These are phyloP conservation scores for Microcebus ravelobensis DNA, from an alignment of 2,113 vertebrate genomes.

Conservation along the genomic window DNA sequence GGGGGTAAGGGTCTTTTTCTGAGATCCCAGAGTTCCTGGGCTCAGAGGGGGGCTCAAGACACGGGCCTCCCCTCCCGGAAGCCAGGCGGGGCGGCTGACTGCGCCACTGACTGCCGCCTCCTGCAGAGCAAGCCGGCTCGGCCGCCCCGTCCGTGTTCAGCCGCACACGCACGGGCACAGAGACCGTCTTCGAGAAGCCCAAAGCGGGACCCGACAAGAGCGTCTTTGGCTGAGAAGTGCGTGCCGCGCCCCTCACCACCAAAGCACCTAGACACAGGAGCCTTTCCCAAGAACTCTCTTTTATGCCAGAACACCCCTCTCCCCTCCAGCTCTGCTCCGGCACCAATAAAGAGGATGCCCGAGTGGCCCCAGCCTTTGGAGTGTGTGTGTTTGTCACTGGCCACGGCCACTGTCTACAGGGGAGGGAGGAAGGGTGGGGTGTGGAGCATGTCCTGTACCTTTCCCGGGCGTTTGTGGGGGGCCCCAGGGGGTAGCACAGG, in stretches of 20 bases:
- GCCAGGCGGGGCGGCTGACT: conserved; percentile 27
- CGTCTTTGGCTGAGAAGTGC: conserved; percentile 88
- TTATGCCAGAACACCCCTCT: background rate
- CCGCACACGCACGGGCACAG: conserved; percentile 87
- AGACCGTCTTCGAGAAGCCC: conserved; percentile 91
- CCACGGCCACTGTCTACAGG: background rate
- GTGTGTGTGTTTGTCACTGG: background rate
- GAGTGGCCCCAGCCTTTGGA: background rate
- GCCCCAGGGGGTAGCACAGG: background rate
- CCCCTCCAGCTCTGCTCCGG: background rate
- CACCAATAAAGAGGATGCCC: conserved; percentile 57
- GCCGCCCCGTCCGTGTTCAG: conserved; percentile 95
- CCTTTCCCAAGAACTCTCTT: conserved; percentile 29
- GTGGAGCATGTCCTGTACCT: background rate
- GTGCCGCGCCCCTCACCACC: background rate
- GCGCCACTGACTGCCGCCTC: background rate
- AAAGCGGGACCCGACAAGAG: conserved; percentile 88
- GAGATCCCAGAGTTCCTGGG: background rate
- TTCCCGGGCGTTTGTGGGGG: background rate
- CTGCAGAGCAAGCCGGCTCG: conserved; percentile 91
- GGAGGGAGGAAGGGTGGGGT: fast-evolving
- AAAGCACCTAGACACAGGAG: background rate
- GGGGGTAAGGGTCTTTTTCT: background rate
- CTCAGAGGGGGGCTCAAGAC: background rate
- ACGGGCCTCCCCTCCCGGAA: background rate